A percentile compares a stretch with the other conserved stretches of the same genome.
Conservation (phyloP, 2,113 vertebrate genomes). For the Thymallus thymallus region DNA sequence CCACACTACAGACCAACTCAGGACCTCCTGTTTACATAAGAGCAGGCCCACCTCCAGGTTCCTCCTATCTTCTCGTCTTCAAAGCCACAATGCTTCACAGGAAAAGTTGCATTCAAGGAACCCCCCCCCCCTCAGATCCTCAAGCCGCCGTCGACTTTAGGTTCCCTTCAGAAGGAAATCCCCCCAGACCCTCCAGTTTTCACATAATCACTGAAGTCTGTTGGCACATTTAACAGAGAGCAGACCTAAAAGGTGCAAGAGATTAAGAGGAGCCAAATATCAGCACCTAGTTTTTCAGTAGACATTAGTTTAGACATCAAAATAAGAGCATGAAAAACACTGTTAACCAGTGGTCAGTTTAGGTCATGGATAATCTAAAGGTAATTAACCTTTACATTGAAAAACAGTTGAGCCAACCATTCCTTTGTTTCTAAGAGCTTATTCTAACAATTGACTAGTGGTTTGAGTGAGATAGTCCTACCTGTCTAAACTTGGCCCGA, state of each 20-base stretch:
- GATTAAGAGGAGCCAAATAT: neutral
- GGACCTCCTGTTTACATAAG: neutral
- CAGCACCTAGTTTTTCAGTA: neutral
- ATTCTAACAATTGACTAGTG: neutral
- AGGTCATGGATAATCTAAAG: neutral
- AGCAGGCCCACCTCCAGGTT: neutral
- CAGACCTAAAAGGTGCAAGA: constrained; percentile 71
- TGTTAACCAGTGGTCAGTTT: neutral
- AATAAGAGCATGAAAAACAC: neutral
- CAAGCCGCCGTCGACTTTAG: neutral
- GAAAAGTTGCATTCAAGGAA: neutral
- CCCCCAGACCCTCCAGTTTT: constrained; percentile 13
- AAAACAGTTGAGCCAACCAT: neutral
- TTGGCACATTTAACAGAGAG: constrained; percentile 74
- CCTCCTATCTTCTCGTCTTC: neutral
- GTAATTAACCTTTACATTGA: neutral
- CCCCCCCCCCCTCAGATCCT: neutral
- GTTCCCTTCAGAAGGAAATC: constrained; percentile 69
- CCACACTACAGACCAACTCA: constrained; percentile 2
- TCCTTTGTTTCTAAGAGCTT: neutral
- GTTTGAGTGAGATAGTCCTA: constrained; percentile 41
- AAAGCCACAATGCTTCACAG: neutral
- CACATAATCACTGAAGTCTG: constrained; percentile 60
- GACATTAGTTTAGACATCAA: neutral
- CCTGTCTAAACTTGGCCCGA: constrained; percentile 90